Conservation (phyloP, 2,888 invertebrate species). For the Eumerus sabulonum region DNA sequence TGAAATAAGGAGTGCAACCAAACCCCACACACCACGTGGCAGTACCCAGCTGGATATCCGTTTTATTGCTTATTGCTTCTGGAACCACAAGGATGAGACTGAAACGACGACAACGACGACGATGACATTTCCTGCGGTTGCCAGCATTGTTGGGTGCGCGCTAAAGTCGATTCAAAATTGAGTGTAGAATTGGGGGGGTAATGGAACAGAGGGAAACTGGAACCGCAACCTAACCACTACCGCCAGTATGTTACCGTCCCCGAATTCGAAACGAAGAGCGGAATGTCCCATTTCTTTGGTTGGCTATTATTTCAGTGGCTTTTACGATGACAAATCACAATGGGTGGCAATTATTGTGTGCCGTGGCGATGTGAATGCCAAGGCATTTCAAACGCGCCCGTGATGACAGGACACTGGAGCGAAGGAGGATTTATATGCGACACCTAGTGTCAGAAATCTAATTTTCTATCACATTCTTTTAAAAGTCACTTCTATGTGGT, state of each 20-base stretch:
- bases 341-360: conserved; percentile 66
- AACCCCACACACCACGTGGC: neutral
- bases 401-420: no score
- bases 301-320: conserved; percentile 57
- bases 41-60: conserved; percentile 55
- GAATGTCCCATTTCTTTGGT: conserved; percentile 47
- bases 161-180: conserved; percentile 31
- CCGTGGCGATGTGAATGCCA: conserved; percentile 22
- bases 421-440: conserved; percentile 61
- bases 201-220: conserved; percentile 21
- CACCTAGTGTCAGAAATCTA: conserved; percentile 68
- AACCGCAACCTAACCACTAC: conserved; percentile 34
- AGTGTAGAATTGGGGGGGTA: neutral
- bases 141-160: conserved; percentile 16
- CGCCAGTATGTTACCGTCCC: conserved; percentile 14
- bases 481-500: conserved; percentile 64
- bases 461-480: conserved; percentile 68
- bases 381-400: no score
- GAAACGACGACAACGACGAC: conserved; percentile 22
- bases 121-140: conserved; percentile 39
- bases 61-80: conserved; percentile 65
- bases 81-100: conserved; percentile 38
- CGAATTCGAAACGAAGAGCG: conserved; percentile 29
- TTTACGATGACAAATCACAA: conserved; percentile 66
- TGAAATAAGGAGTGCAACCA: conserved; percentile 40